Conservation (phyloP, 2,888 invertebrate genomes). For the Lingula anatina region DNA sequence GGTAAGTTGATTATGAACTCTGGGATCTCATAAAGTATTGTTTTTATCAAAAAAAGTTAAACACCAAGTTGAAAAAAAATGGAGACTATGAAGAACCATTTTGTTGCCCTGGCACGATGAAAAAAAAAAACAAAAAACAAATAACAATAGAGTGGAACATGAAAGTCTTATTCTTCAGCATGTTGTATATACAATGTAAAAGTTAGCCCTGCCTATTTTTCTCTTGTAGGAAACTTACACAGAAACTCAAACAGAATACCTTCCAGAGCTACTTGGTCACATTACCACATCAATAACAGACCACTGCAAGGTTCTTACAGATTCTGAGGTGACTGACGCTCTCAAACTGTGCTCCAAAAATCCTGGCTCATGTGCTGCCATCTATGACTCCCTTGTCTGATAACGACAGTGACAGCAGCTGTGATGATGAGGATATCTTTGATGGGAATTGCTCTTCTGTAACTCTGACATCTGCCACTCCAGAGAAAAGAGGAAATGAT, state of each 20-base stretch:
- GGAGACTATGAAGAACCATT: too few relatives aligned
- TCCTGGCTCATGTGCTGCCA: conserved; percentile 71
- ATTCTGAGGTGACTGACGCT: conserved; percentile 63
- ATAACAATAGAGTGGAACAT: too few relatives aligned
- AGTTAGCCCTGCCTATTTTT: too few relatives aligned
- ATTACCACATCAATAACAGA: conserved; percentile 62
- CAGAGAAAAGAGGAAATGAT: conserved; percentile 1
- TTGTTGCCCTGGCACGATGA: too few relatives aligned
- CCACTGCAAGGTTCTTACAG: conserved; percentile 58
- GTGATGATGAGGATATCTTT: neutral
- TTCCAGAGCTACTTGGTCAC: conserved; percentile 71
- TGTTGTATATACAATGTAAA: too few relatives aligned
- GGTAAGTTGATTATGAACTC: too few relatives aligned
- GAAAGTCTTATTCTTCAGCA: too few relatives aligned
- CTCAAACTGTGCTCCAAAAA: conserved; percentile 68
- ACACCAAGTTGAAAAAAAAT: too few relatives aligned
- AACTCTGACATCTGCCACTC: neutral
- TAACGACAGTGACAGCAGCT: neutral
- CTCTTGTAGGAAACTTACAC: conserved; percentile 63
- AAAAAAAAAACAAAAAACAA: too few relatives aligned
- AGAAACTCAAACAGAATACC: conserved; percentile 71
- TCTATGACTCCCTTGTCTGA: conserved; percentile 29
- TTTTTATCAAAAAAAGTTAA: too few relatives aligned
- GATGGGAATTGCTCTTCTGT: neutral
- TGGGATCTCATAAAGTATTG: too few relatives aligned